Evolutionary conservation across 2,113 vertebrate species (phyloP).

Genomic region (Carollia perspicillata): DNA sequence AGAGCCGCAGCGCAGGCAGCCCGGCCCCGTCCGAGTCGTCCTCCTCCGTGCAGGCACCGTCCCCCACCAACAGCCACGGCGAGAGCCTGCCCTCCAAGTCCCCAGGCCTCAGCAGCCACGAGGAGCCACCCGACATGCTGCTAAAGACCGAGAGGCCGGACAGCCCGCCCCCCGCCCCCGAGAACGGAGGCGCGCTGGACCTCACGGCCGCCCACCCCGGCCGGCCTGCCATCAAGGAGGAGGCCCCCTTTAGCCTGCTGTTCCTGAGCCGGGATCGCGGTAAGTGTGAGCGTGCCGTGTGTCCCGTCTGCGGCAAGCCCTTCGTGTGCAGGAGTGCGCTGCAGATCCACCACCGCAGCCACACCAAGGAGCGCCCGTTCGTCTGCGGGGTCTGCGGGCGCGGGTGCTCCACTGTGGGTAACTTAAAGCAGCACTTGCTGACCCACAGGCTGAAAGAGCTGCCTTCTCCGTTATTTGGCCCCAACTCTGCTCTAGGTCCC

Average conservation of each 20-base stretch:
- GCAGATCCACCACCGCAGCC: conserved; percentile 87
- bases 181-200: conserved; percentile 94
- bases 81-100: conserved; percentile 94
- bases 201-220: conserved; percentile 91
- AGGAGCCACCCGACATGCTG: conserved; percentile 88
- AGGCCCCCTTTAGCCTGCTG: conserved; percentile 96
- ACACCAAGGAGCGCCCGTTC: conserved; percentile 88
- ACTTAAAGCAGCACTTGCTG: conserved; percentile 91
- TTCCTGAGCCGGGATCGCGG: conserved; percentile 97
- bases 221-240: conserved; percentile 94
- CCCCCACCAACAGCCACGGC: conserved; percentile 90
- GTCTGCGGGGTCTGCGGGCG: conserved; percentile 86
- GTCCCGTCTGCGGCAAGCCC: conserved; percentile 87
- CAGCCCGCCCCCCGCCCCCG: conserved; percentile 87
- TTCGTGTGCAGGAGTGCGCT: conserved; percentile 87
- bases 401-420: conserved; percentile 89
- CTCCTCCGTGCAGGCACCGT: conserved; percentile 92
- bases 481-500: conserved; percentile 88
- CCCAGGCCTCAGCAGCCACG: conserved; percentile 85
- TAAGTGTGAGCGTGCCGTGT: conserved; percentile 86
- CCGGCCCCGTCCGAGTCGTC: conserved; percentile 95
- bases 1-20: conserved; percentile 94
- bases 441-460: conserved; percentile 86
- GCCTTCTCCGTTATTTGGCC: conserved; percentile 86
- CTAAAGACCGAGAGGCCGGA: conserved; percentile 97